These are phyloP conservation scores for Pandemis heparana DNA, from an alignment of 2,888 invertebrate genomes.

Conservation along the genomic window DNA sequence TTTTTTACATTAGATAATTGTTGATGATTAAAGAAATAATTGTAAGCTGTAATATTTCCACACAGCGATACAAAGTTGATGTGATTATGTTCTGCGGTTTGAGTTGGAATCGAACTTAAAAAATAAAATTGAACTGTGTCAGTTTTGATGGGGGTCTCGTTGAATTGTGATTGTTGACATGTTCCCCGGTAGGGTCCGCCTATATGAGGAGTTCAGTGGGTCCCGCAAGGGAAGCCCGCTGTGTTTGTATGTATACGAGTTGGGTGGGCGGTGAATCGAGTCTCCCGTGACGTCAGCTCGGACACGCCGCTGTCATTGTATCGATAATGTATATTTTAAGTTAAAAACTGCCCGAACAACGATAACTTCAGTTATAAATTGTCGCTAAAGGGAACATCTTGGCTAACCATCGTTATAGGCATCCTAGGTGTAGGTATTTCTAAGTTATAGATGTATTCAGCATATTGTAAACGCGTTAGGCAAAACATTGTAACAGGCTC, in stretches of 20 bases:
- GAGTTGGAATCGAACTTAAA: neutral
- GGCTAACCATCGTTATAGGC: slow-evolving; percentile 39
- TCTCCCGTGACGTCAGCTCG: neutral
- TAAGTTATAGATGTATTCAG: slow-evolving; percentile 40
- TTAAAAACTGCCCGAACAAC: neutral
- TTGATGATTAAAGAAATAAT: slow-evolving; percentile 17
- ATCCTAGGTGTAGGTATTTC: slow-evolving; percentile 40
- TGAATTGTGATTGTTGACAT: slow-evolving; percentile 6
- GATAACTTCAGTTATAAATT: neutral
- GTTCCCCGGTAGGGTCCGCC: slow-evolving; percentile 5
- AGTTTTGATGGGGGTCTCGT: slow-evolving; percentile 9
- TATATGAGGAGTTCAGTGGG: neutral
- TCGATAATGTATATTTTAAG: neutral
- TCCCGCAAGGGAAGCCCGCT: neutral
- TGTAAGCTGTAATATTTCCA: slow-evolving; percentile 2
- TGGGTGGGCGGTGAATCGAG: neutral
- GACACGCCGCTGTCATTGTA: neutral
- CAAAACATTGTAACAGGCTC: slow-evolving; percentile 53
- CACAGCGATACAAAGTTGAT: slow-evolving; percentile 5
- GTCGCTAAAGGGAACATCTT: slow-evolving; percentile 1
- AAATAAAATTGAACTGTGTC: neutral
- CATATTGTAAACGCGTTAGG: slow-evolving; percentile 40
- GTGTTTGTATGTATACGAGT: slow-evolving; percentile 4
- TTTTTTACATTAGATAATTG: slow-evolving; percentile 22
- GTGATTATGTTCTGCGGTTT: slow-evolving; percentile 6